Conservation (phyloP, 2,888 invertebrate species). For the Lasioglossum pauxillum region DNA sequence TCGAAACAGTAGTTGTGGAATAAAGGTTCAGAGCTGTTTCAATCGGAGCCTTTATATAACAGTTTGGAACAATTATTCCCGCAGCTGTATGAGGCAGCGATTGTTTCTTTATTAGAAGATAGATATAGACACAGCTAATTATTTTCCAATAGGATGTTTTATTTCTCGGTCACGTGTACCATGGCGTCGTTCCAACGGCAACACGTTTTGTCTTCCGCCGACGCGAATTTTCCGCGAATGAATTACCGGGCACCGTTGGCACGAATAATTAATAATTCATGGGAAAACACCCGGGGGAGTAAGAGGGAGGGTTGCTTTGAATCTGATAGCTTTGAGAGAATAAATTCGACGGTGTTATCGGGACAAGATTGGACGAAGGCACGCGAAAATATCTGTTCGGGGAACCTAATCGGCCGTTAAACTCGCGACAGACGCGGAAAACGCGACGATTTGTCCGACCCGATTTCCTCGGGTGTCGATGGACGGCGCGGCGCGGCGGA, state of each 20-base stretch:
- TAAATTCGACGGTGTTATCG: neutral
- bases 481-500: neutral
- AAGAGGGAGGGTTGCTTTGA: neutral
- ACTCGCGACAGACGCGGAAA: neutral
- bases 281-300: neutral
- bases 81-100: neutral
- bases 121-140: neutral
- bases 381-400: constrained; percentile 1
- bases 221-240: neutral
- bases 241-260: neutral
- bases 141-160: neutral
- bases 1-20: neutral
- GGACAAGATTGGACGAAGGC: neutral
- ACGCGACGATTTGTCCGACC: neutral
- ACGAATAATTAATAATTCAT: constrained; percentile 10
- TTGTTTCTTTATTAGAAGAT: neutral
- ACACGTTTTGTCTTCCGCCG: neutral
- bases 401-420: neutral
- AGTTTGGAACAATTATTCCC: neutral
- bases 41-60: neutral
- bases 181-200: neutral
- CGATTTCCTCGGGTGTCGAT: constrained; percentile 9
- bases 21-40: neutral
- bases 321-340: neutral
- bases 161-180: neutral